A percentile compares a stretch with the other conserved stretches of the same genome.
These are phyloP conservation scores for Lomographa bimaculata DNA, from an alignment of 2,888 invertebrate genomes.

Conservation along the genomic window DNA sequence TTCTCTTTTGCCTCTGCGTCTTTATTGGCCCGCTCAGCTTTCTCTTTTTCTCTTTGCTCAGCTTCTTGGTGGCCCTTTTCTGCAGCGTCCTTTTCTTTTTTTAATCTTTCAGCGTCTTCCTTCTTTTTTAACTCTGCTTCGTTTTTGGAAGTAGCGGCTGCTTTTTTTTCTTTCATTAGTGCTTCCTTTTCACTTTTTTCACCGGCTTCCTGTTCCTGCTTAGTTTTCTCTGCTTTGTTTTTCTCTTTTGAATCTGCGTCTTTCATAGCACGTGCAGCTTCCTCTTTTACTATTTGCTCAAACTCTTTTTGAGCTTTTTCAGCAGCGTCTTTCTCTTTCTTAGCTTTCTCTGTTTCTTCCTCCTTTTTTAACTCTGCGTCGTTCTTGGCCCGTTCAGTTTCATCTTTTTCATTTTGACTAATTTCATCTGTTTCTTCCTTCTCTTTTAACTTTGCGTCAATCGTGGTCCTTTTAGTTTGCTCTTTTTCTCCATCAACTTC, in stretches of 20 bases:
- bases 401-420: conserved; percentile 3
- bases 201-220: too few species aligned
- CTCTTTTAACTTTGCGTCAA: conserved; percentile 6
- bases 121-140: conserved; percentile 10
- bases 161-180: too few species aligned
- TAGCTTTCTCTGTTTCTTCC: too few species aligned
- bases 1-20: conserved; percentile 10
- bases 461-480: conserved; percentile 1
- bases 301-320: conserved; percentile 9
- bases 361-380: background rate
- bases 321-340: conserved; percentile 1
- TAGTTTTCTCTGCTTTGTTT: conserved; percentile 1
- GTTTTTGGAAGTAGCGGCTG: background rate
- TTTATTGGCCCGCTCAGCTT: background rate
- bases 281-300: background rate
- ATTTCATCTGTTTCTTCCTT: conserved; percentile 18
- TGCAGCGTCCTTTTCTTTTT: conserved; percentile 8
- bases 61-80: conserved; percentile 3
- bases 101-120: conserved; percentile 2
- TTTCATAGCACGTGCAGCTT: background rate
- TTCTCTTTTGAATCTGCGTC: conserved; percentile 14
- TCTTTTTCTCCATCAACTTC: conserved; percentile 8
- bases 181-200: conserved; percentile 18
- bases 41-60: conserved; percentile 17
- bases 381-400: conserved; percentile 1